phyloP scores from a whole-genome alignment of 2,113 vertebrate genomes.

The Microcebus lehilahytsara region DNA sequence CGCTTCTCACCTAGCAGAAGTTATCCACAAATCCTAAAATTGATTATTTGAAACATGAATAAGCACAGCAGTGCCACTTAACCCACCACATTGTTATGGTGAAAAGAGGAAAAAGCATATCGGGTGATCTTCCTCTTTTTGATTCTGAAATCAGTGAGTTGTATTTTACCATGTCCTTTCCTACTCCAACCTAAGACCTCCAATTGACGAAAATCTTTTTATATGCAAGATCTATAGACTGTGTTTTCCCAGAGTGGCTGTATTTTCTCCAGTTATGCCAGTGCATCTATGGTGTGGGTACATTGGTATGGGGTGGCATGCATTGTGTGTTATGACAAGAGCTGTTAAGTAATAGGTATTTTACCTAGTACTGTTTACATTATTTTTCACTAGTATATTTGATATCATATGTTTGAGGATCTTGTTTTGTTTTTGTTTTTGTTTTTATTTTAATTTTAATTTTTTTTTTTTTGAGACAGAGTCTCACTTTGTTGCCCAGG shows the following conservation, averaged over 20 bases:
- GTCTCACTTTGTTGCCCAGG: too few species aligned
- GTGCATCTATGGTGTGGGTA: not conserved
- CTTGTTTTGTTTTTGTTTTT: not conserved
- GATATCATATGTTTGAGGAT: not conserved
- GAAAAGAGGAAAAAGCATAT: not conserved
- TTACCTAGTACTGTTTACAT: not conserved
- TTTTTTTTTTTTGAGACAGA: too few species aligned
- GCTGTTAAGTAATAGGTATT: not conserved
- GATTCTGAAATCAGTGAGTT: constrained; percentile 26
- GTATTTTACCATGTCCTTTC: not conserved
- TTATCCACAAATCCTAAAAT: not conserved
- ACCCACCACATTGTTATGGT: not conserved
- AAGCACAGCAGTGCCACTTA: not conserved
- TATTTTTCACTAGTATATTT: not conserved
- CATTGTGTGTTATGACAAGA: constrained; percentile 9
- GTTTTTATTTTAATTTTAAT: too few species aligned
- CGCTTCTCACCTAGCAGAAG: not conserved
- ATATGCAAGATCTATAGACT: not conserved
- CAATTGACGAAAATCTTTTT: not conserved
- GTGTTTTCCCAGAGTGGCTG: not conserved
- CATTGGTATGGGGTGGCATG: not conserved
- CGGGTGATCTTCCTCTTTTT: not conserved
- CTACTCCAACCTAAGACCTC: not conserved
- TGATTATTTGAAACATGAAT: not conserved
- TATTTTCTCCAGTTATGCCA: not conserved